Percentiles rank a stretch among this genome's conserved stretches.
phyloP scores from a whole-genome alignment of 2,888 invertebrate genomes.

The Rhagium mordax region DNA sequence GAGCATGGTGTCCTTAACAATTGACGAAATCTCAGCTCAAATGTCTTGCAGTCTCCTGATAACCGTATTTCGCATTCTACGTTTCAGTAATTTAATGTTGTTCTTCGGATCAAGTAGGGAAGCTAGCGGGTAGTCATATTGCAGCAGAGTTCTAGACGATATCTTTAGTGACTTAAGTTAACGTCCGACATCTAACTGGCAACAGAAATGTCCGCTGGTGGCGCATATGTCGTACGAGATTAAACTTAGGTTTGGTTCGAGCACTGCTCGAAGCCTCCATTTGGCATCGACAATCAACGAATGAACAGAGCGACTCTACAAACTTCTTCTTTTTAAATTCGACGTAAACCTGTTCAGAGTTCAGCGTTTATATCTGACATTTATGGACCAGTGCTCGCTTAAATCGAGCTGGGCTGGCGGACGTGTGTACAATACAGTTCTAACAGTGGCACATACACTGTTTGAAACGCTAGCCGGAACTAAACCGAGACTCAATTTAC shows the following conservation, averaged over 20 bases:
- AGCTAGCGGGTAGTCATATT: not conserved
- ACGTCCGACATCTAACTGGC: constrained; percentile 37
- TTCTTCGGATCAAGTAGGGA: constrained; percentile 46
- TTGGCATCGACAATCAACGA: constrained; percentile 23
- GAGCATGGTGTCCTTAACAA: constrained; percentile 47
- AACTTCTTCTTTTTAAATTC: constrained; percentile 55
- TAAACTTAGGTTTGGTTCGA: constrained; percentile 33
- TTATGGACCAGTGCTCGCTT: constrained; percentile 65
- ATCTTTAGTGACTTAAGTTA: constrained; percentile 54
- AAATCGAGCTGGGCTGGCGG: constrained; percentile 63
- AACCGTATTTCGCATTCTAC: constrained; percentile 54
- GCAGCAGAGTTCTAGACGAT: constrained; percentile 33
- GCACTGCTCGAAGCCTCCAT: not conserved
- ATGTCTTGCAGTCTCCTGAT: constrained; percentile 55
- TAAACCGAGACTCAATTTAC: constrained; percentile 70
- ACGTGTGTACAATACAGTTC: constrained; percentile 61
- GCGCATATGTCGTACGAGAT: constrained; percentile 54
- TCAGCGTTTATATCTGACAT: constrained; percentile 65
- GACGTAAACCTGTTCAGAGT: constrained; percentile 57
- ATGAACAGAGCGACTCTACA: constrained; percentile 10
- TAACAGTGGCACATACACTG: constrained; percentile 56
- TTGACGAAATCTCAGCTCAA: constrained; percentile 50
- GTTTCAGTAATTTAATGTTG: constrained; percentile 58
- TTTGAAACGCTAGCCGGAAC: constrained; percentile 66
- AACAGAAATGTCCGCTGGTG: constrained; percentile 40